Conservation (phyloP, 2,888 invertebrate genomes). For the Eurytoma adleriae region DNA sequence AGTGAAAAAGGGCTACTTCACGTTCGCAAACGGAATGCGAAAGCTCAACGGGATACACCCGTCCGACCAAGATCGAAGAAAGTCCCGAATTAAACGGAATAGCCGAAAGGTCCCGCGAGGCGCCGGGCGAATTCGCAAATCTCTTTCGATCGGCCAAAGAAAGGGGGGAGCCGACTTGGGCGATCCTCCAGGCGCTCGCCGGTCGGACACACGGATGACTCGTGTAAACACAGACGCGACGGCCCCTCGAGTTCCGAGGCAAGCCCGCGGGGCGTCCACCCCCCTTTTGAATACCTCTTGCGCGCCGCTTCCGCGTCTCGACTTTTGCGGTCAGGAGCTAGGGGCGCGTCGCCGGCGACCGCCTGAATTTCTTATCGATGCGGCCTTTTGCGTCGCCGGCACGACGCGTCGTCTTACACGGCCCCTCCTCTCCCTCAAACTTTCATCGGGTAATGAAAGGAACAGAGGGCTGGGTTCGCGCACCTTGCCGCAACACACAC, state of each 20-base stretch:
- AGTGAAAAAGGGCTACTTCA: no score
- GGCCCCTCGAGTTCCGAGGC: constrained; percentile 6
- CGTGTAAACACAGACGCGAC: constrained; percentile 26
- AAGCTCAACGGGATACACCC: constrained; percentile 1
- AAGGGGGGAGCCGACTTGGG: neutral
- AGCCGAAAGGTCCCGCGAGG: constrained; percentile 18
- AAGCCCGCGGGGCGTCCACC: constrained; percentile 46
- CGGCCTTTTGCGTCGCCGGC: neutral
- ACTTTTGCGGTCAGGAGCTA: constrained; percentile 58
- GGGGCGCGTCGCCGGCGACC: neutral
- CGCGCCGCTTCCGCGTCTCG: constrained; percentile 54
- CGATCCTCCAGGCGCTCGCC: neutral
- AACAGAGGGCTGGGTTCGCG: neutral
- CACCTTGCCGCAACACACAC: no score
- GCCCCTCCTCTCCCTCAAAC: neutral
- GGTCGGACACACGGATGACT: constrained; percentile 23
- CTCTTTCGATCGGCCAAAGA: constrained; percentile 16
- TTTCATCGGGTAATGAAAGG: constrained; percentile 27
- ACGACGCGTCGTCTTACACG: neutral
- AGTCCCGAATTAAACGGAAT: constrained; percentile 38
- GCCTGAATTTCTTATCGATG: constrained; percentile 43
- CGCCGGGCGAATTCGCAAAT: constrained; percentile 3
- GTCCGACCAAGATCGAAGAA: neutral
- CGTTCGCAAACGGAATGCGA: neutral
- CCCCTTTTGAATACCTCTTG: constrained; percentile 29